These are phyloP conservation scores for Gopherus evgoodei DNA, from an alignment of 2,113 vertebrate genomes.

Conservation along the genomic window DNA sequence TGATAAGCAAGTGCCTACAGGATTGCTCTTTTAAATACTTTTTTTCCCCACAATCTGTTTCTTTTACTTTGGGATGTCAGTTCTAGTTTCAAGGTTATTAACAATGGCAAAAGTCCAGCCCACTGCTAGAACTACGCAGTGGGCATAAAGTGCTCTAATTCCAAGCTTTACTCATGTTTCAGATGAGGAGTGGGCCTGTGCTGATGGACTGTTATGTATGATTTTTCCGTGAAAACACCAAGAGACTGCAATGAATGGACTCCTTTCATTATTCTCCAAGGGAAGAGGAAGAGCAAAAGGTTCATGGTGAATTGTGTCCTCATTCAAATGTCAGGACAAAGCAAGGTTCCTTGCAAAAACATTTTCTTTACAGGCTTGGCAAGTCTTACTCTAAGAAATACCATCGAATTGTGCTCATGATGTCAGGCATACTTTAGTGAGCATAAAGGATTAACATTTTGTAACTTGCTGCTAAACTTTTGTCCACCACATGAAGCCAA, in stretches of 20 bases:
- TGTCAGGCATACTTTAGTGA: slow-evolving; percentile 46
- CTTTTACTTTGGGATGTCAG: slow-evolving; percentile 46
- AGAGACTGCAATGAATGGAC: slow-evolving; percentile 58
- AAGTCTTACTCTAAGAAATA: slow-evolving; percentile 37
- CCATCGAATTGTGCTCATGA: slow-evolving; percentile 5
- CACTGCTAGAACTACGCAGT: slow-evolving; percentile 50
- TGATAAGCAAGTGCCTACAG: background rate
- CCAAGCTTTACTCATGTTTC: slow-evolving; percentile 56
- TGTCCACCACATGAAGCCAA: background rate
- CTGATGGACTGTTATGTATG: slow-evolving; percentile 50
- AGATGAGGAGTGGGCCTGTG: slow-evolving; percentile 59
- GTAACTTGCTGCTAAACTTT: slow-evolving; percentile 11
- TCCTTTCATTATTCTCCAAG: slow-evolving; percentile 65
- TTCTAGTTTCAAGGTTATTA: slow-evolving; percentile 56
- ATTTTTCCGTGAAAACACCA: slow-evolving; percentile 60
- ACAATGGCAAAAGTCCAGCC: slow-evolving; percentile 30
- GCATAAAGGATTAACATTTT: slow-evolving; percentile 2
- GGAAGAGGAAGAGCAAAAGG: slow-evolving; percentile 59
- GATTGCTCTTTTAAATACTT: slow-evolving; percentile 34
- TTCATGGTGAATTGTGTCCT: slow-evolving; percentile 56
- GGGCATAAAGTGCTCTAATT: slow-evolving; percentile 37
- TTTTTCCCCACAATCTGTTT: slow-evolving; percentile 25
- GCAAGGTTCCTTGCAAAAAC: slow-evolving; percentile 57
- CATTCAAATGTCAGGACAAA: slow-evolving; percentile 63
- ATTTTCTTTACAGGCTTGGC: slow-evolving; percentile 63